A percentile compares a stretch with the other conserved stretches of the same genome.
Conservation (phyloP, 2,797 vertebrate genomes). For the Tangara arthus region DNA sequence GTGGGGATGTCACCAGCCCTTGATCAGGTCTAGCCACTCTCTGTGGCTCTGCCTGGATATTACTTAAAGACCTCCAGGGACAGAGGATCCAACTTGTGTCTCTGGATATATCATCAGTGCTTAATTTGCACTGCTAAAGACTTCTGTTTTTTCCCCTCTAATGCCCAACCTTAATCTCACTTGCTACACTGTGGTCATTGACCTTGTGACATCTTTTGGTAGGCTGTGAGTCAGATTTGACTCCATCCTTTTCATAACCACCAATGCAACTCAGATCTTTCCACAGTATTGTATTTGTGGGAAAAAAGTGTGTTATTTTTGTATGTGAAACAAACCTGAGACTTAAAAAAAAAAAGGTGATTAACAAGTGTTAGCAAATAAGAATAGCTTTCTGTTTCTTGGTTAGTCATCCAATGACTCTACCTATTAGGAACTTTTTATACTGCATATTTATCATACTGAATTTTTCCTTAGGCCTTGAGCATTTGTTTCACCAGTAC, state of each 20-base stretch:
- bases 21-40: neutral
- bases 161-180: neutral
- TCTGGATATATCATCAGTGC: neutral
- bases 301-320: neutral
- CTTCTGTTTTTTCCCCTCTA: accelerated
- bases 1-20: neutral
- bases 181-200: neutral
- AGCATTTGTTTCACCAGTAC: neutral
- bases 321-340: neutral
- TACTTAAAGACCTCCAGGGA: neutral
- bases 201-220: neutral
- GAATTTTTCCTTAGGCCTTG: neutral
- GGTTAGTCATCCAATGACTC: neutral
- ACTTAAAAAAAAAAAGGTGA: neutral
- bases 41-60: neutral
- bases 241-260: neutral
- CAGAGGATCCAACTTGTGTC: accelerated
- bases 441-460: neutral
- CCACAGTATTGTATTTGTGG: neutral
- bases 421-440: neutral
- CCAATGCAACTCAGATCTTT: neutral
- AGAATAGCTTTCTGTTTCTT: neutral
- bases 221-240: neutral
- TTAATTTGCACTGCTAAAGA: neutral
- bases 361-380: neutral